Evolutionary conservation across 2,888 invertebrate species (phyloP), one percentile per base, ranked within the genome.

Genomic region (Petrolisthes manimaculis): DNA sequence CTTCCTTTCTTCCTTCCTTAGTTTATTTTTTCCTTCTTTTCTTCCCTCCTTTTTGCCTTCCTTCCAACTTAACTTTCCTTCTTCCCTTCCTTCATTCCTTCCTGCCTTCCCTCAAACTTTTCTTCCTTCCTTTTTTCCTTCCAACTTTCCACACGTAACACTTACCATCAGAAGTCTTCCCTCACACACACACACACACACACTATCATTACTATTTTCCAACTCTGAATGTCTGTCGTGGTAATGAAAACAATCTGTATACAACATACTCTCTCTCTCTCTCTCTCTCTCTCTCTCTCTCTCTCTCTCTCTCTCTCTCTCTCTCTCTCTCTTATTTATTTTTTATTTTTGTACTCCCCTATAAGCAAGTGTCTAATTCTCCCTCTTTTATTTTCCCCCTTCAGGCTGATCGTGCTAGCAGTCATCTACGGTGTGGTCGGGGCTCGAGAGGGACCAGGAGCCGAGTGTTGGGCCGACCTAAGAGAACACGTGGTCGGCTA

Each of bases 401-500:
- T 78, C 4, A 96, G 96, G 95, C 93, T 95, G 92, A 93, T 95
- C 86, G 94, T 95, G 86, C 93, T 95, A 90, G 94, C 94, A 5
- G 93, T 95, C 51, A 94, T 95, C 77, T 93, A 95, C 91, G 94
- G 94, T 75, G 92, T 95, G 90, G 94, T 95, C 89, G 93, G 93
- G 83, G 93, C 67, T n/a, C 56, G 82, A 18, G 88, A 92, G 51
- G 84, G 86, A 51, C 86, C 91, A 0, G 93, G 86, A 94, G 95
- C 92, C 93, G 94, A 84, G 92, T 94, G 84, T 93, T 94, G 89
- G 93, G 95, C 84, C 94, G 95, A 91, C 51, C 91, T 91, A 37
- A 93, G 93, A 94, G 93, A 94, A 90, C 95, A 95, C 92, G 93
- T 95, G 80, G 92, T 95, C 74, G 95, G 95, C 83, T 95, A 95